A percentile compares a stretch with the other conserved stretches of the same genome.
Conservation (phyloP, 2,888 invertebrate genomes). For the Crepidodera aurea region DNA sequence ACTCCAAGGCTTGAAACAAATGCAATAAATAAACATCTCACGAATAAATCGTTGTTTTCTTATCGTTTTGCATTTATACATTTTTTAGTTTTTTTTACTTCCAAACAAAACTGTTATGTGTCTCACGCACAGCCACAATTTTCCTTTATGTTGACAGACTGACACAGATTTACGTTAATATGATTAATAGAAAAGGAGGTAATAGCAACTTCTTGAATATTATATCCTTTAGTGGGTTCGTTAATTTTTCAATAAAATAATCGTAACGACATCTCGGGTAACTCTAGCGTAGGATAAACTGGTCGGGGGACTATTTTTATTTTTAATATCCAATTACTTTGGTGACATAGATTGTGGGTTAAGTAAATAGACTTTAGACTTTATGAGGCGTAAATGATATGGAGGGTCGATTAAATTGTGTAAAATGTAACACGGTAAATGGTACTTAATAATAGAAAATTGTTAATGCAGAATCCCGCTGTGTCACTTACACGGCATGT, state of each 20-base stretch:
- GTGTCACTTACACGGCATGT: no score
- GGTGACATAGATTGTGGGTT: slow-evolving; percentile 2
- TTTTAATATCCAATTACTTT: slow-evolving; percentile 13
- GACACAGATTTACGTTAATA: slow-evolving; percentile 1
- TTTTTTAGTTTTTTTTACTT: no score
- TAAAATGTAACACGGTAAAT: slow-evolving; percentile 2
- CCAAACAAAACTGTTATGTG: neutral
- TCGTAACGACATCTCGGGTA: neutral
- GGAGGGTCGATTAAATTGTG: slow-evolving; percentile 1
- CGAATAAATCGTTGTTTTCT: no score
- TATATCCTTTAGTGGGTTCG: neutral
- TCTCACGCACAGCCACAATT: neutral
- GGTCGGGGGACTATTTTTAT: neutral
- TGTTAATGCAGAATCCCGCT: no score
- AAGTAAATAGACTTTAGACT: slow-evolving; percentile 9
- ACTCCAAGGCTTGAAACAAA: no score
- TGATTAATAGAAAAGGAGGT: neutral
- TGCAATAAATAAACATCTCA: no score
- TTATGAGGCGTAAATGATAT: slow-evolving; percentile 3
- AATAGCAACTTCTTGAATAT: neutral
- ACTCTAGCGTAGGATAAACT: slow-evolving; percentile 4
- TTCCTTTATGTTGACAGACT: neutral
- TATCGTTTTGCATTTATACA: no score
- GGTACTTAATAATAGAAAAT: neutral
- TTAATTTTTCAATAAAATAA: slow-evolving; percentile 8